Conservation (phyloP, 2,888 invertebrate species). For the Lithophane semibrunnea region DNA sequence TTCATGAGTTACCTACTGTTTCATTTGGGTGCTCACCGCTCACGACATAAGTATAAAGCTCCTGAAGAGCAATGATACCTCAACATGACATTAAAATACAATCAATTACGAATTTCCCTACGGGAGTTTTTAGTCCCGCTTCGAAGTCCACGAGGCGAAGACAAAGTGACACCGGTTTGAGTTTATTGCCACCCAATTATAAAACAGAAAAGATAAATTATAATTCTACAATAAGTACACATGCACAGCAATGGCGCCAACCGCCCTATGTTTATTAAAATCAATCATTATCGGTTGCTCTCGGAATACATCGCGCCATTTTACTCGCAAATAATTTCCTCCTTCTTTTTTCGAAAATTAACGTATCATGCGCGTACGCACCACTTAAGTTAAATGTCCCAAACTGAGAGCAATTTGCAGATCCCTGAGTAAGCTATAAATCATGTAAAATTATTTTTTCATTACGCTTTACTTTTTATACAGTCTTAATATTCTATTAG, state of each 20-base stretch:
- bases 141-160: slow-evolving; percentile 10
- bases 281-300: slow-evolving; percentile 74
- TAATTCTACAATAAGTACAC: slow-evolving; percentile 52
- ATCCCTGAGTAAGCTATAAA: slow-evolving; percentile 89
- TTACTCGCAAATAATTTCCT: slow-evolving; percentile 77
- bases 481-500: slow-evolving; percentile 86
- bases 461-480: slow-evolving; percentile 75
- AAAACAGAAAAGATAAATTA: slow-evolving; percentile 54
- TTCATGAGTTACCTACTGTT: background rate
- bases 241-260: slow-evolving; percentile 57
- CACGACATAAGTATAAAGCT: slow-evolving; percentile 3
- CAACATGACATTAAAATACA: slow-evolving; percentile 39
- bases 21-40: background rate
- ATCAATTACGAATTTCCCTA: slow-evolving; percentile 35
- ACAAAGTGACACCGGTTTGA: slow-evolving; percentile 63
- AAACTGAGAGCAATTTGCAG: slow-evolving; percentile 88
- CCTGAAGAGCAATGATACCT: background rate
- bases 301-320: slow-evolving; percentile 72
- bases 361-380: slow-evolving; percentile 82
- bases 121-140: slow-evolving; percentile 23
- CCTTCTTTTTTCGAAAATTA: slow-evolving; percentile 75
- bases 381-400: slow-evolving; percentile 89
- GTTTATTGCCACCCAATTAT: slow-evolving; percentile 57
- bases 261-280: slow-evolving; percentile 81
- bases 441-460: slow-evolving; percentile 89